A percentile compares a stretch with the other conserved stretches of the same genome.
Evolutionary conservation across 2,888 invertebrate species (phyloP).

Genomic region (Cremastinae sp.): DNA sequence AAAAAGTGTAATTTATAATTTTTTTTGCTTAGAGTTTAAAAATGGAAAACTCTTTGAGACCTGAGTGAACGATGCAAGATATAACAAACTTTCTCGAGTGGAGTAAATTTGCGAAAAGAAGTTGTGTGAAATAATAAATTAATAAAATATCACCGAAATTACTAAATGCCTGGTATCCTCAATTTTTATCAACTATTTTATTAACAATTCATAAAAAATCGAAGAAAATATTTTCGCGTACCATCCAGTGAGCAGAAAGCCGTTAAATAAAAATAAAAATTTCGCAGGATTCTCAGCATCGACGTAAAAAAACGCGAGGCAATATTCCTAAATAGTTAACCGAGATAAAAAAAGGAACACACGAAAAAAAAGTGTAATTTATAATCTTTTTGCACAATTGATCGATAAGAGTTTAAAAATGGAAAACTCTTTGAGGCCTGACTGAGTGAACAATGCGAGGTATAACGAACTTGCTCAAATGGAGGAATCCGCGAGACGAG

Average conservation of each 20-base stretch:
- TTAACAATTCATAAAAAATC: too few species aligned
- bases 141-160: too few species aligned
- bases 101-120: not conserved
- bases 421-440: constrained; percentile 21
- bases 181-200: too few species aligned
- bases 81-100: constrained; percentile 39
- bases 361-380: constrained; percentile 13
- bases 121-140: too few species aligned
- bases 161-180: too few species aligned
- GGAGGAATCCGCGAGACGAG: not conserved
- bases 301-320: not conserved
- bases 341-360: constrained; percentile 3
- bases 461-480: constrained; percentile 43
- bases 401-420: constrained; percentile 45
- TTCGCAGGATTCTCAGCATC: too few species aligned
- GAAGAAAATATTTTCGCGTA: too few species aligned
- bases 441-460: constrained; percentile 23
- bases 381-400: constrained; percentile 18
- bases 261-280: too few species aligned
- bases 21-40: constrained; percentile 39
- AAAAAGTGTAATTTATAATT: constrained; percentile 18
- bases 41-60: constrained; percentile 29
- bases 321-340: too few species aligned
- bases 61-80: constrained; percentile 23
- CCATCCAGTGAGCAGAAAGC: too few species aligned